These are phyloP conservation scores for Blastobasis lacticolella DNA, from an alignment of 2,888 invertebrate species.

Conservation along the genomic window DNA sequence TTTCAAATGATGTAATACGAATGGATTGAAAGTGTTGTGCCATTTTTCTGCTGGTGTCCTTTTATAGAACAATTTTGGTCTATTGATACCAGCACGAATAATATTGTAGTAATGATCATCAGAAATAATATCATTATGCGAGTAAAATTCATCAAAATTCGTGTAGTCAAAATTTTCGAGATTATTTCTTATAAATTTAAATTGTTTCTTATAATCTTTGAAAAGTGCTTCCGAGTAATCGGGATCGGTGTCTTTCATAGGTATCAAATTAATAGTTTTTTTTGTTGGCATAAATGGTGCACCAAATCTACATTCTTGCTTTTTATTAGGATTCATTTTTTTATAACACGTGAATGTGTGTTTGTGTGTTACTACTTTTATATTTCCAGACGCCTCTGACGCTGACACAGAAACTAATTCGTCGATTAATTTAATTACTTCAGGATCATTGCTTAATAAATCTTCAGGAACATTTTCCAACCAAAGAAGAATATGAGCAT, in stretches of 20 bases:
- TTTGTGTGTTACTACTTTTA: constrained; percentile 24
- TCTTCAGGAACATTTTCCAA: constrained; percentile 30
- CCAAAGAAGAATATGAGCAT: constrained; percentile 35
- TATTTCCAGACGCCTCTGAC: constrained; percentile 26
- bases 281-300: constrained; percentile 29
- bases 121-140: constrained; percentile 22
- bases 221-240: constrained; percentile 16
- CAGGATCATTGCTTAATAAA: constrained; percentile 14
- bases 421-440: constrained; percentile 21
- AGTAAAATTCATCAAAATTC: constrained; percentile 25
- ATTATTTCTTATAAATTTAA: constrained; percentile 18
- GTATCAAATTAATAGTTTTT: constrained; percentile 20
- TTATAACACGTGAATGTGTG: constrained; percentile 30
- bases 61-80: constrained; percentile 35
- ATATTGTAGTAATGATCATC: constrained; percentile 26
- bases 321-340: constrained; percentile 20
- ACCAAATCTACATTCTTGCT: constrained; percentile 26
- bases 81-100: constrained; percentile 26
- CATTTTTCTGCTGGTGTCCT: constrained; percentile 34
- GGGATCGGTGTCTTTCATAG: constrained; percentile 25
- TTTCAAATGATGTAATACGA: constrained; percentile 25
- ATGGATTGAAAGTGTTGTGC: constrained; percentile 44
- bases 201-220: constrained; percentile 19
- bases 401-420: constrained; percentile 24
- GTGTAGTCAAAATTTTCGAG: constrained; percentile 25